Conservation (phyloP, 2,888 invertebrate genomes). For the Tricholauxania praeusta region DNA sequence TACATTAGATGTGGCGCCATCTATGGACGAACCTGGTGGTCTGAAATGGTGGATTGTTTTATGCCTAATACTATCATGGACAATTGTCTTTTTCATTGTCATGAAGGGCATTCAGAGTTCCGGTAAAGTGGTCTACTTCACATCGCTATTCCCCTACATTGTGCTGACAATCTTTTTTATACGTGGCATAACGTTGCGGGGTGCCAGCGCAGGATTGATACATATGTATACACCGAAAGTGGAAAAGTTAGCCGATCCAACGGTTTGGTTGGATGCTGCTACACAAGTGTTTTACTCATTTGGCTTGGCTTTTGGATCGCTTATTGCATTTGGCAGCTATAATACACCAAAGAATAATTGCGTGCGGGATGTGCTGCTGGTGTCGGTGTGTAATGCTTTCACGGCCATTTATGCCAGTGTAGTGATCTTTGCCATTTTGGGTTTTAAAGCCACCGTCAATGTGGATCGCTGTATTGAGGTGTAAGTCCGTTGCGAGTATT, state of each 20-base stretch:
- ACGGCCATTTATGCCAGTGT: constrained; percentile 96
- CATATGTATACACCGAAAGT: constrained; percentile 96
- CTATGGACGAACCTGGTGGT: constrained; percentile 85
- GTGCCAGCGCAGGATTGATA: constrained; percentile 85
- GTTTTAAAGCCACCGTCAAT: constrained; percentile 94
- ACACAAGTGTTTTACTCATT: constrained; percentile 98
- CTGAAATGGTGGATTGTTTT: constrained; percentile 94
- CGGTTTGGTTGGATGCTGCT: constrained; percentile 95
- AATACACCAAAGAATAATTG: constrained; percentile 96
- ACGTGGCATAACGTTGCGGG: constrained; percentile 87
- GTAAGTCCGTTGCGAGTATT: constrained; percentile 69
- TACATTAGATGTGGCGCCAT: constrained; percentile 88
- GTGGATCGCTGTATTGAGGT: constrained; percentile 84
- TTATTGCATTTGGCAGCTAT: constrained; percentile 96
- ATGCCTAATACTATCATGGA: constrained; percentile 89
- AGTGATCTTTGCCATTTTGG: constrained; percentile 94
- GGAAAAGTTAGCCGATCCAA: constrained; percentile 86
- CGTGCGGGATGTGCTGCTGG: constrained; percentile 89
- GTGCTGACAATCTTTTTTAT: constrained; percentile 96
- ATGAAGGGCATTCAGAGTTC: constrained; percentile 98
- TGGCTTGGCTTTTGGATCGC: constrained; percentile 93
- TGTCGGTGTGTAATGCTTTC: constrained; percentile 91
- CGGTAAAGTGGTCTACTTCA: constrained; percentile 96
- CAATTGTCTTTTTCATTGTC: constrained; percentile 92
- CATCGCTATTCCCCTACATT: constrained; percentile 93